Evolutionary conservation across 2,113 vertebrate genomes (phyloP).

Genomic region (Synodontis membranacea): DNA sequence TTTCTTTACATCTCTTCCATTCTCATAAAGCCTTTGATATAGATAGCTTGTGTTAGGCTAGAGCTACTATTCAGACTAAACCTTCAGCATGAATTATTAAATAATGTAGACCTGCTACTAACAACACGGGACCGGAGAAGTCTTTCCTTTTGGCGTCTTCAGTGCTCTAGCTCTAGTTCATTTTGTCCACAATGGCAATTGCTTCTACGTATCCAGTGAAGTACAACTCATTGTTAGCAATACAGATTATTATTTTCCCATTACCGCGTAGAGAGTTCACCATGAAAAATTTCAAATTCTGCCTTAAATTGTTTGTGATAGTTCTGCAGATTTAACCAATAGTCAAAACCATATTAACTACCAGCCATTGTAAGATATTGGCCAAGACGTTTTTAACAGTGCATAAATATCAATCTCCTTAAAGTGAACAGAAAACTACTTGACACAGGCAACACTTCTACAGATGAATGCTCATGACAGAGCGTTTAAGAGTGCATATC

Average conservation of each 20-base stretch:
- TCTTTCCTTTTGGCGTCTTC: neutral
- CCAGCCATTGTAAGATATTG: neutral
- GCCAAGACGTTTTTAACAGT: neutral
- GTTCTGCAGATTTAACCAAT: neutral
- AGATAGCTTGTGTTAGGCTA: conserved; percentile 14
- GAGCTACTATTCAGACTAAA: conserved; percentile 22
- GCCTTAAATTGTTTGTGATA: neutral
- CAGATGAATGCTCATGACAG: neutral
- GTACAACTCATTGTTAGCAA: conserved; percentile 10
- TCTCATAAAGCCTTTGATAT: conserved; percentile 28
- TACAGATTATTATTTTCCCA: neutral
- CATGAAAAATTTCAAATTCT: neutral
- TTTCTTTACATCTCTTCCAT: neutral
- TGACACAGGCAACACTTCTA: neutral
- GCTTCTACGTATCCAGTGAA: neutral
- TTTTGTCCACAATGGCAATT: conserved; percentile 29
- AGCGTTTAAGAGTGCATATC: neutral
- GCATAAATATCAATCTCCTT: neutral
- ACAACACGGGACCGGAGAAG: neutral
- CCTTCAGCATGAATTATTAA: conserved; percentile 26
- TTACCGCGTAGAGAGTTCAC: neutral
- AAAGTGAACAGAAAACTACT: neutral
- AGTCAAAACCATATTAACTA: neutral
- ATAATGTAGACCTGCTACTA: conserved; percentile 10
- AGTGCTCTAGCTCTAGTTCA: conserved; percentile 3